Evolutionary conservation across 35 echinoderm and acorn worm species (phyloP).

Genomic region (Lytechinus pictus): DNA sequence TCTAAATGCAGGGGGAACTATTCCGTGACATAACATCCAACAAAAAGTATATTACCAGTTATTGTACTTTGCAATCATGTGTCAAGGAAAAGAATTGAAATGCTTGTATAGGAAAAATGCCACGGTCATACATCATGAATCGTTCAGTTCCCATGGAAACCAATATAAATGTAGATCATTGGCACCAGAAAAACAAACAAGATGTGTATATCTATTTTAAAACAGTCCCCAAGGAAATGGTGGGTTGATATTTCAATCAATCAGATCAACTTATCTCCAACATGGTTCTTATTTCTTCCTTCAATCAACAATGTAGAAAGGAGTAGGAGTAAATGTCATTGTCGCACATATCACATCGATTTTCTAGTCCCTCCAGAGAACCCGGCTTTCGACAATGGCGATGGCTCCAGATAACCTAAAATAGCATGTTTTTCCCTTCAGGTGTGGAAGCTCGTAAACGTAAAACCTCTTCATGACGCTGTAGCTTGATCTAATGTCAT

Average conservation of each 20-base stretch:
- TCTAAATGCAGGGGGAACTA: too few species aligned
- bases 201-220: background rate
- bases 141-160: background rate
- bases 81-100: background rate
- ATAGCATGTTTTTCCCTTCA: background rate
- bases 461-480: background rate
- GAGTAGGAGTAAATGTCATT: background rate
- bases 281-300: background rate
- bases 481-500: slow-evolving; percentile 1
- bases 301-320: background rate
- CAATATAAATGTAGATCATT: background rate
- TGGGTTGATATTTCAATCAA: background rate
- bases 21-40: too few species aligned
- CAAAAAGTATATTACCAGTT: background rate
- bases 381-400: background rate
- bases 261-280: background rate
- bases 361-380: background rate
- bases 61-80: background rate
- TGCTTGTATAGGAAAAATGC: background rate
- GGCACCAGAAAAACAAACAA: background rate
- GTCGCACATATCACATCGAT: background rate
- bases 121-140: background rate
- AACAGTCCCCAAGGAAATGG: background rate
- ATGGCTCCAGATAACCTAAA: background rate
- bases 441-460: background rate